Evolutionary conservation across 2,797 vertebrate species (phyloP).

Genomic region (Rhinichthys osculus): DNA sequence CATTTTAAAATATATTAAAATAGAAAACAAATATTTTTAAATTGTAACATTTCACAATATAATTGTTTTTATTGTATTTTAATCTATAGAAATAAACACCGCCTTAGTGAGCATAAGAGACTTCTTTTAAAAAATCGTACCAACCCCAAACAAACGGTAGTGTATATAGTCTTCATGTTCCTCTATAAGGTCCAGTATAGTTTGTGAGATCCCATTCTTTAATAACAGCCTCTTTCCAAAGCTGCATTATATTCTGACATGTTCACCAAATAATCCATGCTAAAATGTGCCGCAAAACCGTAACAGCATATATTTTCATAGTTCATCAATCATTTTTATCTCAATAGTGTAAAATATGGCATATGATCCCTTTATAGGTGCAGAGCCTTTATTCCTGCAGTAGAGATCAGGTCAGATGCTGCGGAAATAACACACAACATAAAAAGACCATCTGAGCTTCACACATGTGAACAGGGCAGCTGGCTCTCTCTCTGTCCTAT

Average conservation of each 20-base stretch:
- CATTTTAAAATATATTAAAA: background rate
- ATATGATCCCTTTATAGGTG: background rate
- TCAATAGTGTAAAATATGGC: background rate
- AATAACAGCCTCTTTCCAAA: background rate
- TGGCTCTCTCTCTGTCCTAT: background rate
- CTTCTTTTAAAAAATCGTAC: background rate
- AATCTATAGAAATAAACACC: background rate
- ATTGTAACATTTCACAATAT: background rate
- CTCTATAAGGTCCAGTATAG: too few relatives aligned
- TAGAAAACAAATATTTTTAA: background rate
- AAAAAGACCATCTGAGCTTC: background rate
- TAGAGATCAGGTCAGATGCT: slow-evolving; percentile 1
- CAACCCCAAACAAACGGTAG: background rate
- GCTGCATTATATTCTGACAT: background rate
- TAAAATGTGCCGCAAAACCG: background rate
- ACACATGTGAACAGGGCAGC: slow-evolving; percentile 13
- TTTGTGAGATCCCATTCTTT: background rate
- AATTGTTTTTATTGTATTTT: background rate
- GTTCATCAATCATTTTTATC: background rate
- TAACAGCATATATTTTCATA: background rate
- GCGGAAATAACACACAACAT: background rate
- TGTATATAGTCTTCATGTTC: background rate
- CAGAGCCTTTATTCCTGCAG: slow-evolving; percentile 2
- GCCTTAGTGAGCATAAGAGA: background rate
- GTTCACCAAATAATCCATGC: background rate